Conservation (phyloP, 2,888 invertebrate genomes). For the Cheilosia urbana region DNA sequence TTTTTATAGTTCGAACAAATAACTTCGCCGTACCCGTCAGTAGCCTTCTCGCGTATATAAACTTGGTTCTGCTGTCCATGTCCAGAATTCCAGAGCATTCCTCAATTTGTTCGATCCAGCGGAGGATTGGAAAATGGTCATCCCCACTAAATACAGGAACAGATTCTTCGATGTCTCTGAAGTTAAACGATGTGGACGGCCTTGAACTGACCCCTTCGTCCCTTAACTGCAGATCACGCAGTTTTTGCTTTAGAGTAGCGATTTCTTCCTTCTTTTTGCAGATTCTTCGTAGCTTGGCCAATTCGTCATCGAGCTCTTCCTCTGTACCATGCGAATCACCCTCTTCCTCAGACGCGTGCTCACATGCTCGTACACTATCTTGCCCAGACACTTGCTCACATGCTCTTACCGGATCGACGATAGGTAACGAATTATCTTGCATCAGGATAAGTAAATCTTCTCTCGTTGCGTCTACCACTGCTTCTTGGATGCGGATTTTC, state of each 20-base stretch:
- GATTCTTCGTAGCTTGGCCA: not conserved
- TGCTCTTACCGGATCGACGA: no score
- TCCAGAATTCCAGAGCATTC: not conserved
- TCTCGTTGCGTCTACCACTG: not conserved
- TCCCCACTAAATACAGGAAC: not conserved
- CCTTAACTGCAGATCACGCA: not conserved
- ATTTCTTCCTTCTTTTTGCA: no score
- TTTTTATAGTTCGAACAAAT: constrained; percentile 7
- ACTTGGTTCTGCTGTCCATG: not conserved
- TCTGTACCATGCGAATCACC: not conserved
- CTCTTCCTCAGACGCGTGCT: no score
- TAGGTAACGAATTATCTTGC: no score
- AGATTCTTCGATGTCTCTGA: not conserved
- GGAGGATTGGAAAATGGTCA: not conserved
- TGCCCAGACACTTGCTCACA: no score
- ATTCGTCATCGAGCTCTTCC: not conserved
- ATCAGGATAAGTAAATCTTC: no score
- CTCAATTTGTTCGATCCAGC: constrained; percentile 18
- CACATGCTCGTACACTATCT: no score
- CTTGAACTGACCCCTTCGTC: not conserved
- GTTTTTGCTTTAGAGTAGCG: not conserved
- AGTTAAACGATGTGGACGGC: not conserved
- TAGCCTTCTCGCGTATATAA: constrained; percentile 7
- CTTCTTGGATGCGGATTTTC: not conserved
- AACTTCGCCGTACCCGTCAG: constrained; percentile 14